Evolutionary conservation across 2,888 invertebrate species (phyloP).

Genomic region (Drosophila tripunctata): DNA sequence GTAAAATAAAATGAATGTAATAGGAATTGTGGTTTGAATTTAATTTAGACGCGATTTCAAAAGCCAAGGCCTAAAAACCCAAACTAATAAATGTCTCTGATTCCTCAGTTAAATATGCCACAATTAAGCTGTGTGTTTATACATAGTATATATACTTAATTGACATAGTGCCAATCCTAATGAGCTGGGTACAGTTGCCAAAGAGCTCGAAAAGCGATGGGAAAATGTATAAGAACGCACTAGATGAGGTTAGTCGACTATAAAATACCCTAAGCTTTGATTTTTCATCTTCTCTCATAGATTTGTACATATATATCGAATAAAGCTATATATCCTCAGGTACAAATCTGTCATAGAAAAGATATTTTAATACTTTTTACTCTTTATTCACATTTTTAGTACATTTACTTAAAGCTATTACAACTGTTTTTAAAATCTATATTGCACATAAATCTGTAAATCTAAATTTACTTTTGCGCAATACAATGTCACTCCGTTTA

Average conservation of each 20-base stretch:
- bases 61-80: slow-evolving; percentile 48
- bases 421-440: too few relatives aligned
- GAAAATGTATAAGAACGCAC: neutral
- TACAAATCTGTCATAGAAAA: too few relatives aligned
- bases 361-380: too few relatives aligned
- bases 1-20: slow-evolving; percentile 52
- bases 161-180: slow-evolving; percentile 36
- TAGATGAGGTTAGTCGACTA: neutral
- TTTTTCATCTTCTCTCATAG: neutral
- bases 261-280: neutral
- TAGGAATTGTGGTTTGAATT: slow-evolving; percentile 72
- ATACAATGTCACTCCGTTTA: too few relatives aligned
- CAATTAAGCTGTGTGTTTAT: slow-evolving; percentile 4
- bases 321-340: too few relatives aligned
- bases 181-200: slow-evolving; percentile 29
- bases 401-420: too few relatives aligned
- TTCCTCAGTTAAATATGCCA: slow-evolving; percentile 17
- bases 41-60: slow-evolving; percentile 63
- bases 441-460: too few relatives aligned
- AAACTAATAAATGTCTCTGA: slow-evolving; percentile 46
- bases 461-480: too few relatives aligned
- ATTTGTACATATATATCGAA: neutral
- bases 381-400: too few relatives aligned
- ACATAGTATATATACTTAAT: neutral
- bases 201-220: neutral